Percentiles rank a stretch among this genome's conserved stretches.
phyloP scores from a whole-genome alignment of 2,888 invertebrate genomes.

The Melanotus villosus region DNA sequence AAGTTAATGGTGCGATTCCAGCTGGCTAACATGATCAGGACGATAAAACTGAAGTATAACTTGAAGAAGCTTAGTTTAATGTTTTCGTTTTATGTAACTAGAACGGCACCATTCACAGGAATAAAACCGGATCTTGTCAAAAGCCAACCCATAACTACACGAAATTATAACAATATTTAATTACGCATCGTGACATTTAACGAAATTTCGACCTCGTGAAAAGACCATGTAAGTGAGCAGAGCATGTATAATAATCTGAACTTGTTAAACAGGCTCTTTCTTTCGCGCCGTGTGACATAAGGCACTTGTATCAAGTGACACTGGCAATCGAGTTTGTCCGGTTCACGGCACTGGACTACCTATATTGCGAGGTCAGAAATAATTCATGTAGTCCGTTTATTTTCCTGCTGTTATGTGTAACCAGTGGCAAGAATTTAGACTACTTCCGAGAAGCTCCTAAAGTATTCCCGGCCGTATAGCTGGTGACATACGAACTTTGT shows the following conservation, averaged over 20 bases:
- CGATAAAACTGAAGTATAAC: too few relatives aligned
- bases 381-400: conserved; percentile 54
- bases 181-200: conserved; percentile 43
- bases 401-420: conserved; percentile 54
- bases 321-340: conserved; percentile 62
- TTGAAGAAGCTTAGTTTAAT: too few relatives aligned
- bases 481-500: background rate
- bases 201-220: conserved; percentile 45
- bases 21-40: background rate
- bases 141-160: conserved; percentile 24
- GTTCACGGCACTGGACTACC: conserved; percentile 57
- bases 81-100: background rate
- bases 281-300: conserved; percentile 54
- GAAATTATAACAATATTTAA: conserved; percentile 42
- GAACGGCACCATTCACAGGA: background rate
- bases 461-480: background rate
- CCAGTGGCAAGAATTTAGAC: conserved; percentile 54
- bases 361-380: conserved; percentile 57
- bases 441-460: conserved; percentile 54
- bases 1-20: background rate
- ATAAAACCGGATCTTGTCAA: conserved; percentile 32
- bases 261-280: conserved; percentile 58
- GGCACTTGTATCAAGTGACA: conserved; percentile 60
- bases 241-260: conserved; percentile 53
- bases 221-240: conserved; percentile 36